Percentiles rank a stretch among this genome's conserved stretches.
phyloP scores from a whole-genome alignment of 2,797 vertebrate species.

The Alectoris magna region DNA sequence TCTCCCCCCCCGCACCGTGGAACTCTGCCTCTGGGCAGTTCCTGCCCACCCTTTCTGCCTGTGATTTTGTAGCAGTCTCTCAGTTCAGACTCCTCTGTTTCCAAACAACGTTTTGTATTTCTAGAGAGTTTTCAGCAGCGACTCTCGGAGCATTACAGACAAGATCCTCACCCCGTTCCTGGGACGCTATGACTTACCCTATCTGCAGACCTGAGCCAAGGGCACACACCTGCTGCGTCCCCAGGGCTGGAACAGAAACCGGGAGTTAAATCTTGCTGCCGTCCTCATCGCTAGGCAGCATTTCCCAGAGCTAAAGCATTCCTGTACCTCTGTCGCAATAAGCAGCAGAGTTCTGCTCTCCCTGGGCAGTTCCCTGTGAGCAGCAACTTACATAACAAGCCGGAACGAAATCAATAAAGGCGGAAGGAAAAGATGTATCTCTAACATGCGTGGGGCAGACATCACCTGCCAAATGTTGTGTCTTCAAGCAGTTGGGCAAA shows the following conservation, averaged over 20 bases:
- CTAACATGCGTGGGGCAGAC: not conserved
- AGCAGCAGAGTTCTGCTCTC: not conserved
- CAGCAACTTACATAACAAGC: not conserved
- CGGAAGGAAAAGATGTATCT: not conserved
- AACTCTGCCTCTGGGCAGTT: not conserved
- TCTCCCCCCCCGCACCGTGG: no score
- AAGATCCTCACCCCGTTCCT: not conserved
- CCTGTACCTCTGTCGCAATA: not conserved
- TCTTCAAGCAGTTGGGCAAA: not conserved
- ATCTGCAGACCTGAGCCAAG: not conserved
- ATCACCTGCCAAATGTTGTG: not conserved
- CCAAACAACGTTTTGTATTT: not conserved
- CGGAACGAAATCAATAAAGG: not conserved
- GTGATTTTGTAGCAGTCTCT: not conserved
- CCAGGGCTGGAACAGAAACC: not conserved
- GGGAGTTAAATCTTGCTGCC: not conserved
- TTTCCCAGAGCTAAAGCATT: not conserved
- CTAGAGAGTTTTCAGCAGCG: accelerated
- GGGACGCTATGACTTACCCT: not conserved
- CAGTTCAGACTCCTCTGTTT: not conserved
- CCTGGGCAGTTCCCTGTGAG: not conserved
- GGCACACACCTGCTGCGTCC: not conserved
- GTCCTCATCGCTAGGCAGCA: not conserved
- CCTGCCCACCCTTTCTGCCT: not conserved
- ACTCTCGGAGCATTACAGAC: not conserved